phyloP scores from a whole-genome alignment of 2,888 invertebrate species.

The Caenorhabditis macrosperma region DNA sequence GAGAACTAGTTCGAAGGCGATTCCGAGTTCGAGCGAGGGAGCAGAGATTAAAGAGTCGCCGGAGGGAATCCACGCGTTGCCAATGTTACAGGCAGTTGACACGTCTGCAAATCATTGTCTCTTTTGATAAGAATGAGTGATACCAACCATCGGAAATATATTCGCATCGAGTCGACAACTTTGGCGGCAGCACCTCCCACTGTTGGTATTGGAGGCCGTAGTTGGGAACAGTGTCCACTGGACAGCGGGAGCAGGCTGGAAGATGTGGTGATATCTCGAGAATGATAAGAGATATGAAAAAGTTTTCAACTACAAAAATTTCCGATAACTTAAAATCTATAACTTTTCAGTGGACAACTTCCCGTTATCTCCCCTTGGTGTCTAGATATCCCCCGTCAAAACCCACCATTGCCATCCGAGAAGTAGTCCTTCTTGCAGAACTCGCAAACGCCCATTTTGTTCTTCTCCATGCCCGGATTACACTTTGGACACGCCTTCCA shows the following conservation, averaged over 20 bases:
- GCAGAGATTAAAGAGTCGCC: conserved; percentile 83
- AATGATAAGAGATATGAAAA: no score
- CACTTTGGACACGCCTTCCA: conserved; percentile 82
- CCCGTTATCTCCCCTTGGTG: no score
- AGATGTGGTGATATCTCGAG: no score
- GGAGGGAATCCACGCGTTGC: conserved; percentile 82
- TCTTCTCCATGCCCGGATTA: conserved; percentile 83
- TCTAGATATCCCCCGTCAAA: no score
- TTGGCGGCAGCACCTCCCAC: conserved; percentile 82
- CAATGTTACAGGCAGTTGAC: conserved; percentile 68
- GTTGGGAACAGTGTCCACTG: conserved; percentile 83
- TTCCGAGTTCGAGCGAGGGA: conserved; percentile 82
- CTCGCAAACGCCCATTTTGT: conserved; percentile 81
- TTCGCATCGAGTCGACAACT: conserved; percentile 82
- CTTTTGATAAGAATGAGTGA: no score
- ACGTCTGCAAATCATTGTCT: conserved; percentile 51
- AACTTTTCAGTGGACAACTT: no score
- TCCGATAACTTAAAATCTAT: no score
- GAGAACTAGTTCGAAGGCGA: conserved; percentile 82
- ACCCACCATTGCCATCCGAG: conserved; percentile 81
- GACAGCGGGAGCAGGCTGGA: conserved; percentile 81
- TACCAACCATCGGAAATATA: conserved; percentile 80
- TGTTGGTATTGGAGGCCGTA: conserved; percentile 82
- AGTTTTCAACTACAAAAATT: not conserved
- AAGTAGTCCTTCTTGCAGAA: conserved; percentile 82